Conservation (phyloP, 2,888 invertebrate genomes). For the Amblyjoppa fuscipennis region DNA sequence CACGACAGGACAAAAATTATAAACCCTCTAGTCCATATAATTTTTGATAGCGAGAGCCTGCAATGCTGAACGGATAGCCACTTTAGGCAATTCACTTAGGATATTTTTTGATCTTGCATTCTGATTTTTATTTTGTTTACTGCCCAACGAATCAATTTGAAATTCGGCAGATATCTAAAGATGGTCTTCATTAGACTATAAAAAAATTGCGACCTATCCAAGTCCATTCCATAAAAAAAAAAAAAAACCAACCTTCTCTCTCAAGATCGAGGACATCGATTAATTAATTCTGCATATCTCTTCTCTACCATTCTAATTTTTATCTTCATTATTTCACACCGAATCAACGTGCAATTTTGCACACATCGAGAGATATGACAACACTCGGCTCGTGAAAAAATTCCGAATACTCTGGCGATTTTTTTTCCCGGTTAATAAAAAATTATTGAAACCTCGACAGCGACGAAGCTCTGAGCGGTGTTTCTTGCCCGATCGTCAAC, state of each 20-base stretch:
- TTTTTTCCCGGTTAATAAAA: not conserved
- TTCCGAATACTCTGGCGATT: not conserved
- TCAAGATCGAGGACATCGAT: too few relatives aligned
- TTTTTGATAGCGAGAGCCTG: not conserved
- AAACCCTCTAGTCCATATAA: not conserved
- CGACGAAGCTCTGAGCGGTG: not conserved
- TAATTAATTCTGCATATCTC: too few relatives aligned
- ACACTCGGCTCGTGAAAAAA: not conserved
- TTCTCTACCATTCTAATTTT: too few relatives aligned
- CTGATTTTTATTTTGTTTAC: not conserved
- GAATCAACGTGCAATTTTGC: not conserved
- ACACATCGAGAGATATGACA: not conserved
- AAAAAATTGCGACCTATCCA: not conserved
- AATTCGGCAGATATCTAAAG: not conserved
- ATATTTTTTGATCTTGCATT: not conserved
- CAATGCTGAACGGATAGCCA: too few relatives aligned
- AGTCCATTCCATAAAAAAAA: too few relatives aligned
- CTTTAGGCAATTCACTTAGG: not conserved
- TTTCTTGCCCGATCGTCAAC: slow-evolving; percentile 66
- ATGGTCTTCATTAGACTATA: not conserved
- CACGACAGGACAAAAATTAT: not conserved
- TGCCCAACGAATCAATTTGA: not conserved
- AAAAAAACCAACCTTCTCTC: too few relatives aligned
- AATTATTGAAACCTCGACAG: not conserved
- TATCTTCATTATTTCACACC: too few relatives aligned